phyloP scores from a whole-genome alignment of 2,888 invertebrate species.

The Leptinotarsa haldemani region DNA sequence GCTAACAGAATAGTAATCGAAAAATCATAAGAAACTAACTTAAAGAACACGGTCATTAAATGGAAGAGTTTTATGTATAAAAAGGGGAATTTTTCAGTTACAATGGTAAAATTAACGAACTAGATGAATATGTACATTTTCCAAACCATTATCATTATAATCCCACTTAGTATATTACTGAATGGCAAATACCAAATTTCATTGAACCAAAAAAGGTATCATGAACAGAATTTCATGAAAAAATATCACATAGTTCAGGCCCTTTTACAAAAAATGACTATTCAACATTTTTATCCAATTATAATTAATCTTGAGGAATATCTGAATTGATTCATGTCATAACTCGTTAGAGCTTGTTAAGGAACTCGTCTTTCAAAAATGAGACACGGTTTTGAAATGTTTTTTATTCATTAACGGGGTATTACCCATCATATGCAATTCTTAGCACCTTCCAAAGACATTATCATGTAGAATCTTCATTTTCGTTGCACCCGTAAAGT shows the following conservation, averaged over 20 bases:
- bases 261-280: not conserved
- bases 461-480: too few relatives aligned
- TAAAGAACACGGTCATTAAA: slow-evolving; percentile 31
- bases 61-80: slow-evolving; percentile 41
- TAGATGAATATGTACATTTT: slow-evolving; percentile 44
- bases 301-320: too few relatives aligned
- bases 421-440: too few relatives aligned
- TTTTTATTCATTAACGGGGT: too few relatives aligned
- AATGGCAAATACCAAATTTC: slow-evolving; percentile 41
- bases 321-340: too few relatives aligned
- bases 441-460: too few relatives aligned
- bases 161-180: slow-evolving; percentile 36
- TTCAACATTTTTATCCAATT: not conserved
- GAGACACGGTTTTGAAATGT: too few relatives aligned
- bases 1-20: not conserved
- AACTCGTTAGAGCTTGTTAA: too few relatives aligned
- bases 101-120: slow-evolving; percentile 42
- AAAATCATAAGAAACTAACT: not conserved
- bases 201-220: slow-evolving; percentile 16
- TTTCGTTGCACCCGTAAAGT: too few relatives aligned
- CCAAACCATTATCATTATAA: slow-evolving; percentile 13
- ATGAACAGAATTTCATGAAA: not conserved
- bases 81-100: slow-evolving; percentile 30
- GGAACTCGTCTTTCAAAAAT: too few relatives aligned
- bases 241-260: not conserved